These are phyloP conservation scores for Esox niger DNA, from an alignment of 2,113 vertebrate species.

Conservation along the genomic window DNA sequence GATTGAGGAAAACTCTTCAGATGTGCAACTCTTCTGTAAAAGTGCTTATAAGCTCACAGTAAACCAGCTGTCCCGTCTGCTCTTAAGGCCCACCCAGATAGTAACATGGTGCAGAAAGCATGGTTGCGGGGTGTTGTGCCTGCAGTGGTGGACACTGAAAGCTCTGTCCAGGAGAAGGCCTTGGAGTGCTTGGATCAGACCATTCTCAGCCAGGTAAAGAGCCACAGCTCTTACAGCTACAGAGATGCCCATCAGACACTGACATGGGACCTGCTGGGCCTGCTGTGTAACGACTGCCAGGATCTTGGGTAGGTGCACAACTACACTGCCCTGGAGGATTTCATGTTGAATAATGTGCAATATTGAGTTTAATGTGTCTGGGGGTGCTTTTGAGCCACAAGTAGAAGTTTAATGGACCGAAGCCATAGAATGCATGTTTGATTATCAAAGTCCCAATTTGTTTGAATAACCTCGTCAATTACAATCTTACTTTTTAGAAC, in stretches of 20 bases:
- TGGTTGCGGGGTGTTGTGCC: slow-evolving; percentile 86
- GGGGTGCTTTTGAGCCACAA: no score
- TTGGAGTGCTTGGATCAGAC: slow-evolving; percentile 84
- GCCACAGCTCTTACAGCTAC: slow-evolving; percentile 38
- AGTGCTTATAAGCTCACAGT: no score
- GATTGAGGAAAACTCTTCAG: no score
- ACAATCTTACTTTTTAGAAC: no score
- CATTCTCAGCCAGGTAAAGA: slow-evolving; percentile 79
- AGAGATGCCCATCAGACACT: slow-evolving; percentile 72
- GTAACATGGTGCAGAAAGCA: slow-evolving; percentile 76
- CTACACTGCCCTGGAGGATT: neutral
- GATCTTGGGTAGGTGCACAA: slow-evolving; percentile 77
- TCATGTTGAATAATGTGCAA: neutral
- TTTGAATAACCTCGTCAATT: no score
- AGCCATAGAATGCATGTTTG: no score
- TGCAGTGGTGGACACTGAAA: slow-evolving; percentile 80
- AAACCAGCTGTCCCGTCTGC: no score
- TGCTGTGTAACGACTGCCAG: slow-evolving; percentile 77
- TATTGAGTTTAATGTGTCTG: no score
- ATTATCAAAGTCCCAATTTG: no score
- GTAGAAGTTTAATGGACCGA: no score
- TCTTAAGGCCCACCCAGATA: slow-evolving; percentile 71
- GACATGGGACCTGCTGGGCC: slow-evolving; percentile 82
- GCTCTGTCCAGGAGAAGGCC: slow-evolving; percentile 85
- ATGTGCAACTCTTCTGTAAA: no score